Base-by-base conservation (phyloP, 1,140 invertebrate species). In the Capitella teleta region DNA sequence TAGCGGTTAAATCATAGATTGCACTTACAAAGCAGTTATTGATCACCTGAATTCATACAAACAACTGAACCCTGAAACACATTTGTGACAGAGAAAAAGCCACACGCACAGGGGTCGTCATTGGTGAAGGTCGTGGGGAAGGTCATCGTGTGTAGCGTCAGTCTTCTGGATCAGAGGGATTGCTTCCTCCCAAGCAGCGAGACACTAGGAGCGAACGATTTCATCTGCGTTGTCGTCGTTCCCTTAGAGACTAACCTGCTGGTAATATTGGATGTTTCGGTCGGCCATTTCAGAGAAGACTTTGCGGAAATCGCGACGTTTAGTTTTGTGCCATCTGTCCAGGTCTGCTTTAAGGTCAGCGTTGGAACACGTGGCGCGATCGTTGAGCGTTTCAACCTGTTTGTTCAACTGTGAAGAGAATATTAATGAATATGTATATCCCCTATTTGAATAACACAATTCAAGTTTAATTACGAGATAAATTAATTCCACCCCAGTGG, bases 341-440 rank as follows among this genome's bases (percentile, higher is more conserved):
- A 84, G 67, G 63, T 85, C 83, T 28, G 82, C 80, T 40, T 80
- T 73, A 5, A 86, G 67, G 63, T 82, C 79, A 62, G 83, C 80
- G 62, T 83, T 84, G 0, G 82, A 80, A 61, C 80, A 82, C 62
- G 82, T 81, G 28, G 82, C 64, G 50, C 77, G 78, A 64, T 85
- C 82, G 54, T 71, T 68, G 26, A 70, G 52, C n/a, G 38, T 53
- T 45, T 72, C 70, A 56, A 68, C 64, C 56, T 81, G 78, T 54
- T 62, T 61, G 47, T 49, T 57, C 63, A 69, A 41, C 41, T 50
- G 52, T 34, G 54, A 49, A 52, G 25, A 54, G 21, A 52, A 49
- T 36, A 32, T 32, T 5, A 48, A 8, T 30, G 14, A 10, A 30
- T 8, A 45, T 8, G 10, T 45, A 28, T 30, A 14, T 6, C 23